Evolutionary conservation across 2,888 invertebrate species (phyloP), one percentile per base, ranked within the genome.

Genomic region (Candidula unifasciata): DNA sequence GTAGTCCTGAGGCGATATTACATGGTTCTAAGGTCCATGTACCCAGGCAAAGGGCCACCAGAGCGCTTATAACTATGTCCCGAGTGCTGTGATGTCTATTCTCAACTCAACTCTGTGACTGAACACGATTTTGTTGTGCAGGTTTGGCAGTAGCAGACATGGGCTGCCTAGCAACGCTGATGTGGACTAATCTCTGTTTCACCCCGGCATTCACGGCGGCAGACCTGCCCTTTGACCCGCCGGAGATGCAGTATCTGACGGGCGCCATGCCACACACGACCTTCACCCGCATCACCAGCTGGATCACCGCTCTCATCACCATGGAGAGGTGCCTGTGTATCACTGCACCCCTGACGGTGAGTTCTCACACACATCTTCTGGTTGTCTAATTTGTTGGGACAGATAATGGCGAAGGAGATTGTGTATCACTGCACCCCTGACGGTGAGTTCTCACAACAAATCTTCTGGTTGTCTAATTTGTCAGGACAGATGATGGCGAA

Each of bases 251-350:
- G 60, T 82, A 82, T 27, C 74, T 82, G 18, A 82, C 82, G 3
- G 82, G 71, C 0, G 82, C 71, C 2, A 60, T 73, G 60, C 82
- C 74, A n/a, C 57, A 71, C 35, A 35, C 73, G 24, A 57, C 74
- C 10, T 82, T 69, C 57, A 57, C 82, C 18, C 73, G 82, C 2
- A 64, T 82, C 8, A 69, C 82, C 10, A 33, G 64, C 37, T 82
- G 82, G 82, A 74, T 82, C 18, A 57, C 69, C 24, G 82, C 82
- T 21, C 30, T 74, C 24, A 64, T 71, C 44, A 71, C 82, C 6
- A n/a, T 74, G 30, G 82, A 82, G 52, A 52, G 82, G 27, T 82
- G 82, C n/a, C 66, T 82, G 64, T 82, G 82, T 52, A 82, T 82
- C 18, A 74, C 82, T 35, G 60, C 73, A 3, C 82, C 74, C 2